Conservation (phyloP, 2,888 invertebrate species). For the Pseudolycoriella hygida region DNA sequence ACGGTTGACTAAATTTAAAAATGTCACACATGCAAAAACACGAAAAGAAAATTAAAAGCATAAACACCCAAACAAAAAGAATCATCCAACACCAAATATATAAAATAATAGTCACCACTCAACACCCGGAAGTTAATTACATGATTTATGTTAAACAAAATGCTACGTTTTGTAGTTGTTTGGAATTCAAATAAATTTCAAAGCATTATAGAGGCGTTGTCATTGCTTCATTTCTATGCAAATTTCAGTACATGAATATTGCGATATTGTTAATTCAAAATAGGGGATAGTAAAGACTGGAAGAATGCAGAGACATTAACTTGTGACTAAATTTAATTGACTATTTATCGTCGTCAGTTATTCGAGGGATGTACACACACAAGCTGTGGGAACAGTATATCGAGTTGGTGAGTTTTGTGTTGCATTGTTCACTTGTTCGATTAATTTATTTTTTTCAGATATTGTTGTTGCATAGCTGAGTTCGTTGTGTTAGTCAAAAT, state of each 20-base stretch:
- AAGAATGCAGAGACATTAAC: background rate
- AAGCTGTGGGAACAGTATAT: background rate
- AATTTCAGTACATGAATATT: background rate
- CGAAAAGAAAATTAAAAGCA: too few relatives aligned
- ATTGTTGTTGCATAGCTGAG: background rate
- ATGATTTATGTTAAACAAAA: conserved; percentile 1
- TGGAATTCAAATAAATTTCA: background rate
- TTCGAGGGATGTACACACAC: background rate
- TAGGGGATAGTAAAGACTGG: background rate
- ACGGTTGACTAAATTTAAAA: too few relatives aligned
- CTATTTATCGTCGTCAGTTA: background rate
- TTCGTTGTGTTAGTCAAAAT: too few relatives aligned
- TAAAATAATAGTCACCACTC: too few relatives aligned
- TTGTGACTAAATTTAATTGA: background rate
- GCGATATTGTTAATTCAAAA: background rate
- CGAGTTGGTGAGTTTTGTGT: background rate
- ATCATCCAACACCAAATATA: too few relatives aligned
- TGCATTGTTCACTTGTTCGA: background rate
- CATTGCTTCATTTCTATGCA: background rate
- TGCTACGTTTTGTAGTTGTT: background rate
- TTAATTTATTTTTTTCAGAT: background rate
- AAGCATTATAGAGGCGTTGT: background rate
- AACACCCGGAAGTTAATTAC: background rate
- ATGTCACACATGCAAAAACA: too few relatives aligned
- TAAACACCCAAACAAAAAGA: too few relatives aligned